These are phyloP conservation scores for Euborellia annulipes DNA, from an alignment of 1,140 invertebrate genomes.

Conservation along the genomic window DNA sequence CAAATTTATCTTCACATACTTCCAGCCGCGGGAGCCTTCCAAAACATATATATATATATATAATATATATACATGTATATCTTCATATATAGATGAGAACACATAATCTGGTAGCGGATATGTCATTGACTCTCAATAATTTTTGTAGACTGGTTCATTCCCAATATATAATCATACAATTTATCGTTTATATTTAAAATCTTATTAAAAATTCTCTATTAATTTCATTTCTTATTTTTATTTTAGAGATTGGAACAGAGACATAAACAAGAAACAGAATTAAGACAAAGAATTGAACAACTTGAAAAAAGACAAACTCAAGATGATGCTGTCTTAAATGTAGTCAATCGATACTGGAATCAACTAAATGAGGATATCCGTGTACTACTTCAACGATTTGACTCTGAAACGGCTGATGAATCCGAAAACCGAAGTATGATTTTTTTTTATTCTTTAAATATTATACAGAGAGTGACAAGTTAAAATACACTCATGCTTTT, in stretches of 20 bases:
- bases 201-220: no score
- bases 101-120: no score
- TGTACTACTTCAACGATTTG: slow-evolving; percentile 85
- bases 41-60: no score
- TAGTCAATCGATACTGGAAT: slow-evolving; percentile 98
- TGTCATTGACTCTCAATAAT: no score
- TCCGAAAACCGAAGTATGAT: slow-evolving; percentile 77
- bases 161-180: no score
- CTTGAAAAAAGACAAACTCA: slow-evolving; percentile 92
- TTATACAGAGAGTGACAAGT: background rate
- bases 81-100: no score
- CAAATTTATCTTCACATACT: no score
- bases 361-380: slow-evolving; percentile 93
- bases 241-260: slow-evolving; percentile 71
- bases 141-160: no score
- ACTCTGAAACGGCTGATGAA: slow-evolving; percentile 93
- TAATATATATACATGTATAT: no score
- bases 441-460: background rate
- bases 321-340: slow-evolving; percentile 94
- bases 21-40: no score
- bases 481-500: background rate
- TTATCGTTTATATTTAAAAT: no score
- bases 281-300: slow-evolving; percentile 86
- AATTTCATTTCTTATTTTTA: no score
- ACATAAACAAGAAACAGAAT: slow-evolving; percentile 73